Base-by-base conservation (phyloP, 2,797 vertebrate genomes). In the Tokudaia tokunoshimensis region DNA sequence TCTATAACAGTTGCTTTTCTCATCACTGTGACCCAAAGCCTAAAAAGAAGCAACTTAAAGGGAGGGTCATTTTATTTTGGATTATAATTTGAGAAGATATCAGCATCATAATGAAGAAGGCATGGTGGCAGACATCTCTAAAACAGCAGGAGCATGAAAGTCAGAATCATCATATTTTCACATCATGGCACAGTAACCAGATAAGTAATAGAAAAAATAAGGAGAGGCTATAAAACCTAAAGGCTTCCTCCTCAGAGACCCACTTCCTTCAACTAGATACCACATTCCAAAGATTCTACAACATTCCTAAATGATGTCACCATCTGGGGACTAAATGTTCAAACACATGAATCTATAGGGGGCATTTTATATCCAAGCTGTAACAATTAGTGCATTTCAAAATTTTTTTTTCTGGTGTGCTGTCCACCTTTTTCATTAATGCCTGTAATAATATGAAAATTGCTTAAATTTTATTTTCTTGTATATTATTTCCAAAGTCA, bases 381-480 rank as follows among this genome's bases (percentile, higher is more conserved):
- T 76, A 89, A 41, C 55, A 75, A 65, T 55, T 90, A 89, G 4
- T 92, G 13, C 74, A 22, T 31, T 67, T 74, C 41, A 63, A 61
- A 70, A 63, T 75, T 52, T n/a, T 91, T 50, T 91, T 41, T 93
- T 65, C 12, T 84, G 80, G 17, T 20, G 31, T 94, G n/a, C 31
- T 93, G 15, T 90, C 44, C 20, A 94, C 83, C 50, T 88, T 95
- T 97, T 93, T 55, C 59, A 85, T 44, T 89, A 93, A 91, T 84
- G 15, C 31, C 57, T 91, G 6, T 84, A 91, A 89, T 2, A 74
- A 79, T 61, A 55, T 83, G 24, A 29, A 61, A 57, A 13, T 92
- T 94, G 3, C 88, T 92, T 97, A 61, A 83, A 91, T 52, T 86
- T 85, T n/a, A 93, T 34, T 82, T 91, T 63, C 13, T 70, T 96